Conservation (phyloP, 2,113 vertebrate genomes). For the Zosterops pallidus region DNA sequence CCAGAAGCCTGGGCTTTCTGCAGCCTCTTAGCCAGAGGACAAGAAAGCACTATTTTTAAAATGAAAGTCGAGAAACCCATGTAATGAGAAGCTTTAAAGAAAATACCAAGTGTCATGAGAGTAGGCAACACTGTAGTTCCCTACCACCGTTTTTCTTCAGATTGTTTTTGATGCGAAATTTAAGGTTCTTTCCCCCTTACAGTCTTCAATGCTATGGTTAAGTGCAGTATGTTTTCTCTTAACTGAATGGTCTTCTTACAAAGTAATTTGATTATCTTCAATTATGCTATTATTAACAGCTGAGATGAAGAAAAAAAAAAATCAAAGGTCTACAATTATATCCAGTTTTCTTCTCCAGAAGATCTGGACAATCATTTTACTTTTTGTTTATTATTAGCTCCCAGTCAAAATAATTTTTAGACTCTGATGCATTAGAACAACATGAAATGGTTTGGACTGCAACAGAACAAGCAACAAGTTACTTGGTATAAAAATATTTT, state of each 20-base stretch:
- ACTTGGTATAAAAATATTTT: not conserved
- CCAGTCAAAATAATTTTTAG: not conserved
- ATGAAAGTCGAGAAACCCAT: not conserved
- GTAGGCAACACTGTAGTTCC: not conserved
- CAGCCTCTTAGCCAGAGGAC: not conserved
- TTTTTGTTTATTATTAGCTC: not conserved
- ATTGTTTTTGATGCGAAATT: not conserved
- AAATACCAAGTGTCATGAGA: constrained; percentile 22
- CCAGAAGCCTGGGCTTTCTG: not conserved
- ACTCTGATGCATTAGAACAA: not conserved
- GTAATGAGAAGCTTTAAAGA: constrained; percentile 30
- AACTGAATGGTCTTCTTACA: not conserved
- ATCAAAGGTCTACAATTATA: not conserved
- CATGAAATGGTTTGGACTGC: not conserved
- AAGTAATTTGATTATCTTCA: not conserved
- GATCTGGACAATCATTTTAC: not conserved
- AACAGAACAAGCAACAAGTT: not conserved
- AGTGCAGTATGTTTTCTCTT: not conserved
- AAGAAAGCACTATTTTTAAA: constrained; percentile 38
- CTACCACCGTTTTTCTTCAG: not conserved
- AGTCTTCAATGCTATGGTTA: not conserved
- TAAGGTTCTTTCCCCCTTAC: not conserved
- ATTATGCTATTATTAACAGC: not conserved
- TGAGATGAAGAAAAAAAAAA: not conserved
- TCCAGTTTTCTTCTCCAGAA: not conserved